Percentiles rank a stretch among this genome's conserved stretches.
Evolutionary conservation across 1,140 invertebrate species (phyloP).

Genomic region (Drosophila punjabiensis): DNA sequence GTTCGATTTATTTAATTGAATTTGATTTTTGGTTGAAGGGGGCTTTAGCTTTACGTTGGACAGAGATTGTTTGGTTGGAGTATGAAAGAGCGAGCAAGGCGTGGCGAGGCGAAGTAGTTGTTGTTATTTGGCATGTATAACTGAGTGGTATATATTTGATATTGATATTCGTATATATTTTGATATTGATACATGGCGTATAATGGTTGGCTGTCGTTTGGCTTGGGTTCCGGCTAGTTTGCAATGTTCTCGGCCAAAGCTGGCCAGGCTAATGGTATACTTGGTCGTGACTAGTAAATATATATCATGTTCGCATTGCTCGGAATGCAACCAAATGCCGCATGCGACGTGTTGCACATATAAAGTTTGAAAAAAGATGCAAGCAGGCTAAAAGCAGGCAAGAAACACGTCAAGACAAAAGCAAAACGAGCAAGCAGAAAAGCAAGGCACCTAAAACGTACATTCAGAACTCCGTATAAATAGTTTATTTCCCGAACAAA

Average conservation of each 20-base stretch:
- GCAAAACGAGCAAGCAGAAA: constrained; percentile 30
- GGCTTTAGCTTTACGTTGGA: constrained; percentile 59
- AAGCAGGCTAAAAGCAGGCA: constrained; percentile 64
- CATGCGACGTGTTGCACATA: constrained; percentile 67
- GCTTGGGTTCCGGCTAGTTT: constrained; percentile 57
- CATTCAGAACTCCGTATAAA: not conserved
- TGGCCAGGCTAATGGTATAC: constrained; percentile 28
- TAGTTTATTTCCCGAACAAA: constrained; percentile 3
- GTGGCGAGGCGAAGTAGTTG: constrained; percentile 68
- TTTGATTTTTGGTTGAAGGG: constrained; percentile 53
- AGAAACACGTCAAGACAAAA: constrained; percentile 43
- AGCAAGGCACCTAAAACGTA: constrained; percentile 43
- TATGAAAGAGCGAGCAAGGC: constrained; percentile 75
- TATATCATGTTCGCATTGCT: constrained; percentile 43
- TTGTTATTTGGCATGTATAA: constrained; percentile 55
- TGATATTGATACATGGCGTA: constrained; percentile 50
- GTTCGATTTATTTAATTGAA: constrained; percentile 59
- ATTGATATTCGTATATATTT: constrained; percentile 45
- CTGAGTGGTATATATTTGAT: constrained; percentile 57
- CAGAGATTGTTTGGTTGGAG: constrained; percentile 44
- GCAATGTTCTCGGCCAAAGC: constrained; percentile 29
- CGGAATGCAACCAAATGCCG: constrained; percentile 66
- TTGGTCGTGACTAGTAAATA: constrained; percentile 47
- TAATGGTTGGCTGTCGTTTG: constrained; percentile 48
- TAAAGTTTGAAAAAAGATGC: constrained; percentile 51